Evolutionary conservation across 2,113 vertebrate species (phyloP), one percentile per base, ranked within the genome.

Genomic region (Xerus inauris): DNA sequence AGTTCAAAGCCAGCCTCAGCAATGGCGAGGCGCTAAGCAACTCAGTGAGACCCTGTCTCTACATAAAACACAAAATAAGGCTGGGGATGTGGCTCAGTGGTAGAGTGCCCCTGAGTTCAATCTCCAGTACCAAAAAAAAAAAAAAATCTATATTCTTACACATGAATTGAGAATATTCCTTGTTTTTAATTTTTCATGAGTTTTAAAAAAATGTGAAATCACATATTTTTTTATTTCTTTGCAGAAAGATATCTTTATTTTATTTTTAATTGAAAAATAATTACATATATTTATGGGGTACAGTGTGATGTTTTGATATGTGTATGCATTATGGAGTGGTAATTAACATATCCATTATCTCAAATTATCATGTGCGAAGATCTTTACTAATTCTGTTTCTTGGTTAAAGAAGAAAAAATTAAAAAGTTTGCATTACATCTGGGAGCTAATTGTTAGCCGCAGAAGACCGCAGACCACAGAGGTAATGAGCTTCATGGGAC

Each of bases 381-480:
- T 30, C 17, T 62, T 93, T 84, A 54, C 77, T 95, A 76, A 93
- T 80, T 84, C 19, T 96, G 6, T 86, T 77, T 85, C 10, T 85
- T 57, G 65, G 89, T 64, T 91, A 79, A 69, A 57, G n/a, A n/a
- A n/a, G n/a, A n/a, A n/a, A n/a, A n/a, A n/a, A n/a, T n/a, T n/a
- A n/a, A n/a, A n/a, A n/a, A 81, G 88, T 40, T 88, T 62, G 77
- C 42, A 35, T 47, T 82, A 32, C 76, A 67, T 80, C 79, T 84
- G 67, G 71, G 69, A 96, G 75, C 49, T 97, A 93, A 91, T 45
- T 89, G 12, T 91, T 91, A 94, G 73, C 51, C 8, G 26, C 32
- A 54, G 57, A 94, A 94, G 80, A 96, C 64, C 75, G 87, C 4
- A 92, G 72, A 95, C 77, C 47, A 81, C 54, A 91, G 85, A 80